Evolutionary conservation across 1,140 invertebrate species (phyloP).

Genomic region (Zaprionus gabonicus): DNA sequence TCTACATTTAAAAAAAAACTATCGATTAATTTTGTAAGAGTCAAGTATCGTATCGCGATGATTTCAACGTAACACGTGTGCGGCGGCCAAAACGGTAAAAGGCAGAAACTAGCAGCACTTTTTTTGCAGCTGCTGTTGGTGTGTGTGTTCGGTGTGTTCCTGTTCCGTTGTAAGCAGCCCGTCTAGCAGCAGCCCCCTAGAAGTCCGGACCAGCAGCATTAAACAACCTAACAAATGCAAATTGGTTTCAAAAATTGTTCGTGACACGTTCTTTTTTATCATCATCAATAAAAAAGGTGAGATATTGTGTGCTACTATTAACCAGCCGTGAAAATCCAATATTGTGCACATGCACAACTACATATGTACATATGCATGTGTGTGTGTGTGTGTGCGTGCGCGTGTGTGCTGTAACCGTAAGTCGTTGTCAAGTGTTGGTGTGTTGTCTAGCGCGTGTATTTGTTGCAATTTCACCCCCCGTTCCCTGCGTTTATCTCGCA

Average conservation of each 20-base stretch:
- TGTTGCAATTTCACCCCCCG: constrained; percentile 44
- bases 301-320: constrained; percentile 21
- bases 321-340: constrained; percentile 68
- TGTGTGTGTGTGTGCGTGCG: constrained; percentile 29
- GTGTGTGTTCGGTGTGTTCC: constrained; percentile 48
- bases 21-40: not conserved
- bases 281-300: constrained; percentile 47
- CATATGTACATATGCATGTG: constrained; percentile 21
- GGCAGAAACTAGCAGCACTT: constrained; percentile 46
- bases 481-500: not conserved
- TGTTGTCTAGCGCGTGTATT: constrained; percentile 37
- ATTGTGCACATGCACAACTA: constrained; percentile 56
- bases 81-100: constrained; percentile 43
- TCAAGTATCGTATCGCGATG: constrained; percentile 17
- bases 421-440: constrained; percentile 35
- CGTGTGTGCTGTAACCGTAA: constrained; percentile 59
- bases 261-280: constrained; percentile 53
- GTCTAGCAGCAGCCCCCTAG: constrained; percentile 45
- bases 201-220: constrained; percentile 46
- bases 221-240: constrained; percentile 47
- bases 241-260: constrained; percentile 45
- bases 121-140: constrained; percentile 51
- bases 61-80: constrained; percentile 52
- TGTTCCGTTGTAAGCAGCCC: constrained; percentile 52
- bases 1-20: not conserved